Evolutionary conservation across 2,113 vertebrate species (phyloP), one percentile per base, ranked within the genome.

Genomic region (Rallus limicola): DNA sequence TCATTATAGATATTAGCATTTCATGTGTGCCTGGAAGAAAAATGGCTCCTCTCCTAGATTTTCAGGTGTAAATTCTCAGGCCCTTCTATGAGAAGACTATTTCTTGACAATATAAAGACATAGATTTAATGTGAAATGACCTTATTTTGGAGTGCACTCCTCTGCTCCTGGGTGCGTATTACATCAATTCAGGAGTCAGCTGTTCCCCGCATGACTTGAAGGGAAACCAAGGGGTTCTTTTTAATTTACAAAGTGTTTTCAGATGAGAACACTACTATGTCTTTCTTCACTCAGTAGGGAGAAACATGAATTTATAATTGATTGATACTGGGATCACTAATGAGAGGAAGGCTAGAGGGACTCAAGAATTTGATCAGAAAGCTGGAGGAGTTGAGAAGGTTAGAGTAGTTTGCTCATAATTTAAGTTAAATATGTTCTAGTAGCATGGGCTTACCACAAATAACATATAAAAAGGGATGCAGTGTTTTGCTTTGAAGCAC

Each of bases 131-230:
- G 26, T 13, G 15, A 52, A 52, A 75, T 56, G 7, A 21, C 6
- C 6, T 53, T 16, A 31, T 80, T 80, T 77, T 80, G 36, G n/a
- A 28, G 28, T 14, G 23, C 10, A 19, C 0, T 13, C 13, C 20
- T 64, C 0, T 0, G 20, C 31, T 68, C 1, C 17, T 12, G 36
- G 9, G 10, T 38, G 33, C 9, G 2, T 86, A 82, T 55, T 38
- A 29, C 48, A 11, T 76, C 63, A 13, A 0, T 55, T 55, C 6
- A 9, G 20, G 4, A 6, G 4, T 44, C n/a, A 71, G 33, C 4
- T 29, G 23, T 48, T 46, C 25, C 24, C 28, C 10, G 60, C 29
- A 17, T 2, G 28, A 26, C 38, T 19, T 56, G 24, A 70, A 64
- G 52, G 52, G 1, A 34, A 79, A 70, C 11, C 11, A 65, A 56